These are phyloP conservation scores for Habropoda laboriosa DNA, from an alignment of 1,140 invertebrate species.

Conservation along the genomic window DNA sequence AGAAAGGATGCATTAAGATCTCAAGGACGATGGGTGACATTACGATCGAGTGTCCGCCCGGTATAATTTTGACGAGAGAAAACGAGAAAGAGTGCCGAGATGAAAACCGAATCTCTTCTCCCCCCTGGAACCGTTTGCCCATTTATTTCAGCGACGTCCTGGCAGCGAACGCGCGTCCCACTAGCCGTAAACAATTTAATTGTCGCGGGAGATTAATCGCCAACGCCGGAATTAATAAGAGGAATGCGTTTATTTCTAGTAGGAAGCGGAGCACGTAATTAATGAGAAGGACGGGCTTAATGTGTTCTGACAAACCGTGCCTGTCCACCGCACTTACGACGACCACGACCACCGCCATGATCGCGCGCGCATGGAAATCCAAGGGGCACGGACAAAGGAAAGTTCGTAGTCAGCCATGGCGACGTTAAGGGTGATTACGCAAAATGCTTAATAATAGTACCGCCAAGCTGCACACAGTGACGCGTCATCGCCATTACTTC, in stretches of 20 bases:
- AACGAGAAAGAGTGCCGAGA: neutral
- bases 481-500: constrained; percentile 47
- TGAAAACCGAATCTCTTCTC: constrained; percentile 43
- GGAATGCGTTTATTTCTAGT: constrained; percentile 69
- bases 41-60: constrained; percentile 31
- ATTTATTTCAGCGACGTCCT: constrained; percentile 53
- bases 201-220: constrained; percentile 66
- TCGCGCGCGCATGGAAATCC: constrained; percentile 16
- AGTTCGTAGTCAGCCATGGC: constrained; percentile 52
- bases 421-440: constrained; percentile 62
- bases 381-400: constrained; percentile 52
- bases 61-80: constrained; percentile 51
- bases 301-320: constrained; percentile 61
- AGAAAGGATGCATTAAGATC: constrained; percentile 13
- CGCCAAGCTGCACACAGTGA: neutral
- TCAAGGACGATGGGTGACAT: neutral
- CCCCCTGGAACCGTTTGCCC: constrained; percentile 9
- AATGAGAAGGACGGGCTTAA: constrained; percentile 65
- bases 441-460: constrained; percentile 66
- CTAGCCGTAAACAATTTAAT: constrained; percentile 68
- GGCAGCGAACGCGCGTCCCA: constrained; percentile 47
- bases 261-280: constrained; percentile 59
- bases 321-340: constrained; percentile 59
- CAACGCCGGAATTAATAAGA: constrained; percentile 64
- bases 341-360: constrained; percentile 15